These are phyloP conservation scores for Trissolcus basalis DNA, from an alignment of 1,140 invertebrate genomes.

Conservation along the genomic window DNA sequence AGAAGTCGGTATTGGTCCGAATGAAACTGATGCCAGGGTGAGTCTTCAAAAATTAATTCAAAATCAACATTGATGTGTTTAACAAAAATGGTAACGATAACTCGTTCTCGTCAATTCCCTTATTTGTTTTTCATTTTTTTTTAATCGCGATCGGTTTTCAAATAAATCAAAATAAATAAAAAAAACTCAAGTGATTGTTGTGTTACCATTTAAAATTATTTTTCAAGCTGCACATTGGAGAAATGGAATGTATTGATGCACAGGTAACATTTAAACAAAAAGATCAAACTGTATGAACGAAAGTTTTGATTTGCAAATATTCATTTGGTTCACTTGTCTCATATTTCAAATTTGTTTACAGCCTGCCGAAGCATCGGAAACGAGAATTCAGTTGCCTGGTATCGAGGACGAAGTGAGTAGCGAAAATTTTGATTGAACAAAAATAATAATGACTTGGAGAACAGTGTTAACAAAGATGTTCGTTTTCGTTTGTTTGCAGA, in stretches of 20 bases:
- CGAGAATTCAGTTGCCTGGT: constrained; percentile 84
- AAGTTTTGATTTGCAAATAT: constrained; percentile 1
- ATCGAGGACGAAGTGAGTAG: constrained; percentile 79
- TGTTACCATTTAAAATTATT: constrained; percentile 52
- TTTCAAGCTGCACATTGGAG: constrained; percentile 79
- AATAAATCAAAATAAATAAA: not conserved
- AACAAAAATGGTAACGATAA: too few relatives aligned
- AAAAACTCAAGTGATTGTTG: not conserved
- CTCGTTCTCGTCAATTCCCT: too few relatives aligned
- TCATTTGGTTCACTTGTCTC: too few relatives aligned
- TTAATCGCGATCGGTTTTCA: not conserved
- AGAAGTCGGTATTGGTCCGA: constrained; percentile 78
- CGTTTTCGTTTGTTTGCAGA: constrained; percentile 61
- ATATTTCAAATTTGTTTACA: constrained; percentile 69
- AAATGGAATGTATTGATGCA: constrained; percentile 80
- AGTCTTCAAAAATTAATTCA: too few relatives aligned
- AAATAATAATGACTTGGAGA: too few relatives aligned
- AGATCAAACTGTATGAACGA: not conserved
- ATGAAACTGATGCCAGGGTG: constrained; percentile 81
- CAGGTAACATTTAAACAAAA: constrained; percentile 74
- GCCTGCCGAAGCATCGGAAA: constrained; percentile 86
- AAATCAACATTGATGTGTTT: too few relatives aligned
- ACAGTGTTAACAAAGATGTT: too few relatives aligned
- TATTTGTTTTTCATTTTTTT: constrained; percentile 8
- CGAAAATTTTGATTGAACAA: too few relatives aligned